Evolutionary conservation across 2,797 vertebrate species (phyloP), one percentile per base, ranked within the genome.

Genomic region (Channa striata): DNA sequence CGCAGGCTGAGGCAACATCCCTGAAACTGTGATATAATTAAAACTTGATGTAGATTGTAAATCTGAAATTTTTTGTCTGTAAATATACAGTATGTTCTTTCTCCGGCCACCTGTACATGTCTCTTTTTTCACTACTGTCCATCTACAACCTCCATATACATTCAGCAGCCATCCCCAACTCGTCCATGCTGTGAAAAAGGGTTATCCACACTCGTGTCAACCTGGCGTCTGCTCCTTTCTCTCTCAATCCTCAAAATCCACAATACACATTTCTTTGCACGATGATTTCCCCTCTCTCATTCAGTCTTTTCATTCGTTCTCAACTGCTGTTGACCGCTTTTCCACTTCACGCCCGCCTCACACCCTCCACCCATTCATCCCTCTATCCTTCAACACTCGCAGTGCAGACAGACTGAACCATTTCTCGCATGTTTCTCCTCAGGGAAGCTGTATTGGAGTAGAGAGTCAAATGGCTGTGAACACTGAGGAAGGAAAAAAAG

Each of bases 371-470:
- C 47, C 72, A 59, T 80, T 65, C 68, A 81, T 62, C 62, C 57
- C 43, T 59, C 60, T 72, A 76, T 84, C 89, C 68, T 74, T 90
- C 88, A 86, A 59, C 68, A 4, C 65, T 68, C 40, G 62, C 50
- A 30, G 40, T 58, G 72, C 50, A 60, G 61, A 70, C 78, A 68
- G 50, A 63, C 67, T 65, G 25, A 50, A 67, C 61, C 54, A 34
- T 68, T 71, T 78, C 71, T 79, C 23, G 76, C 50, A 8, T 20
- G 65, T 48, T 56, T 56, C 63, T 86, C 86, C 85, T 87, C 36
- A 39, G 83, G 80, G 81, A 86, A 85, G 82, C 72, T 87, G 84
- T 78, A 85, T 81, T 77, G 46, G 56, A 75, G 81, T 59, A 30
- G 33, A 60, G 70, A 80, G 69, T 63, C 16, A 59, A 82, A 77